phyloP scores from a whole-genome alignment of 2,888 invertebrate species.

The Aleiodes leptofemur region DNA sequence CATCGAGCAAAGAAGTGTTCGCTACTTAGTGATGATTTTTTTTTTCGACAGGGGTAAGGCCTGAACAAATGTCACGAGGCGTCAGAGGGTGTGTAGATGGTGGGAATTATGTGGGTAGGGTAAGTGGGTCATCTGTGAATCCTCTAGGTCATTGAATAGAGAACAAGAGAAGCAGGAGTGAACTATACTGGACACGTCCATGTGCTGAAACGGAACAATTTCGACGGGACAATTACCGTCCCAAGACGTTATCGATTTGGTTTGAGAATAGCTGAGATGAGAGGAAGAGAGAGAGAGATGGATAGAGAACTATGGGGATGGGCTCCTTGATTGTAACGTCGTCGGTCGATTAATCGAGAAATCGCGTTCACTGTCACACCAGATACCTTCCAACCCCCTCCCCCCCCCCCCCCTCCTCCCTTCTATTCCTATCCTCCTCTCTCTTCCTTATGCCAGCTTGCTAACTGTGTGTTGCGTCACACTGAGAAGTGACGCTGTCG shows the following conservation, averaged over 20 bases:
- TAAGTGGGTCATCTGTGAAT: constrained; percentile 44
- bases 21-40: too few species aligned
- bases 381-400: constrained; percentile 11
- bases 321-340: constrained; percentile 34
- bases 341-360: constrained; percentile 47
- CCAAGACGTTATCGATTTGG: constrained; percentile 44
- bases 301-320: background rate
- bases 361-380: constrained; percentile 46
- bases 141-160: constrained; percentile 28
- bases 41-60: too few species aligned
- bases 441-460: constrained; percentile 16
- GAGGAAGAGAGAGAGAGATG: background rate
- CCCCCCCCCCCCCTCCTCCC: background rate
- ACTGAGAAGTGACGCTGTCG: constrained; percentile 43
- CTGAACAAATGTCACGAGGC: too few species aligned
- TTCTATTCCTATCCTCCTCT: background rate
- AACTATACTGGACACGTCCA: constrained; percentile 27
- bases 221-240: constrained; percentile 44
- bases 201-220: constrained; percentile 38
- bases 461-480: constrained; percentile 38
- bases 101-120: background rate
- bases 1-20: too few species aligned
- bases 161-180: constrained; percentile 2
- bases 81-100: background rate
- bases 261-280: background rate